phyloP scores from a whole-genome alignment of 37 sponge, comb jelly and placozoan genomes.

The Aplysina aerophoba region DNA sequence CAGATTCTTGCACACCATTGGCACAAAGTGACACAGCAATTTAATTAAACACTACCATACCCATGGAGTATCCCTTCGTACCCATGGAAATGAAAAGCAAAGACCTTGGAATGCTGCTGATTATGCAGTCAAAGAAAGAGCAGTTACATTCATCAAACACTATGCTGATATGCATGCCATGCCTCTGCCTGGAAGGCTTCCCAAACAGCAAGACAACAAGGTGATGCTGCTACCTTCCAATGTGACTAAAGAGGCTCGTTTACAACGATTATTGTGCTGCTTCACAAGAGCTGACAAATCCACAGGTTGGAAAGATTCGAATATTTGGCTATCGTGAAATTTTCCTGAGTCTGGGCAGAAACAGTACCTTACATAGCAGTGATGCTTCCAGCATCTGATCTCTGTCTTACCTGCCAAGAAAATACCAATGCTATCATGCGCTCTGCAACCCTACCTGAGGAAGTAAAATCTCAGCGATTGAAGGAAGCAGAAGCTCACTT shows the following conservation, averaged over 20 bases:
- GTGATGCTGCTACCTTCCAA: conserved; percentile 38
- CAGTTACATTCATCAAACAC: conserved; percentile 8
- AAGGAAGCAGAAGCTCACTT: conserved; percentile 27
- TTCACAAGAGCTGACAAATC: too few species aligned
- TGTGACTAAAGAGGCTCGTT: conserved; percentile 32
- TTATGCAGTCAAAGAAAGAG: conserved; percentile 9
- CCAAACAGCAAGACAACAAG: conserved; percentile 3
- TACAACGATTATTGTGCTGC: too few species aligned
- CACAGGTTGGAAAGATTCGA: not conserved
- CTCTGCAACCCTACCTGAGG: conserved; percentile 36
- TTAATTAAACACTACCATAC: not conserved
- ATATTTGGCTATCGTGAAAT: not conserved
- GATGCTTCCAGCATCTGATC: conserved; percentile 6
- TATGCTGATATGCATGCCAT: conserved; percentile 23
- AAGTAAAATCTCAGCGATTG: conserved; percentile 14
- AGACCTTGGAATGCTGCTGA: conserved; percentile 38
- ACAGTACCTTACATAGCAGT: not conserved
- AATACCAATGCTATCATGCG: conserved; percentile 9
- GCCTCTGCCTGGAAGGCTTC: conserved; percentile 30
- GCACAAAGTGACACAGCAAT: not conserved
- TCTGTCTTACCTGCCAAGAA: conserved; percentile 17
- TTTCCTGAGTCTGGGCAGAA: not conserved
- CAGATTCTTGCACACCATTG: not conserved
- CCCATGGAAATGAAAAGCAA: conserved; percentile 8
- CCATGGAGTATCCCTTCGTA: not conserved